Base-by-base conservation (phyloP, 64 coral and sea anemone genomes). In the Trachythela sp. region DNA sequence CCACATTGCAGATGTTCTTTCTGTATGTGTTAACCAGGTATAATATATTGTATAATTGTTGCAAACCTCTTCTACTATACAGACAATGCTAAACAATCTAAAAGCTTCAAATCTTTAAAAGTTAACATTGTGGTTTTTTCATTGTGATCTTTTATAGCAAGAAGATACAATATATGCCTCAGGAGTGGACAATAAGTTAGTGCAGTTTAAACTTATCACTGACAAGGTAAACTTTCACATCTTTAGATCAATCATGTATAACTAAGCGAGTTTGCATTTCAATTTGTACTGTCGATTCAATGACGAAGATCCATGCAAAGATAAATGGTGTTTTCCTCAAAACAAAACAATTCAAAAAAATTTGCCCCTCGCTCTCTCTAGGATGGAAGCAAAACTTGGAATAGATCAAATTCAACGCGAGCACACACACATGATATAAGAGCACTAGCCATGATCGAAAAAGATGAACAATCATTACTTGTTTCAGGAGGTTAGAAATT, bases 121-220 rank as follows among this genome's bases (percentile, higher is more conserved):
- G n/a, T n/a, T n/a, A n/a, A n/a, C n/a, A n/a, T n/a, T n/a, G n/a
- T n/a, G n/a, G n/a, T n/a, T n/a, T 68, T 68, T n/a, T 6, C 59
- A 3, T 8, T 22, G 18, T 45, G 4, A 68, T 68, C 30, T 68
- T 37, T 89, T 42, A 83, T 40, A 97, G 95, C 48, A 86, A 67
- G 93, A 98, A 77, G 84, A 94, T 48, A 98, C 90, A 87, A 91
- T 98, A 43, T 98, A 94, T 83, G 88, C 93, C 48, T 88, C 88
- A 39, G 95, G 95, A 4, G 93, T 98, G 27, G 95, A 98, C 52
- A 98, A 88, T 45, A 98, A 98, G 77, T 42, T 98, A 32, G 93
- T 98, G 17, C 88, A 92, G 56, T 98, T 98, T 89, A 92, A 88
- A 88, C 86, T 94, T 2, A 88, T 94, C 26, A 87, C 89, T 20